phyloP scores from a whole-genome alignment of 2,888 invertebrate genomes.

The Lasioglossum calceatum region DNA sequence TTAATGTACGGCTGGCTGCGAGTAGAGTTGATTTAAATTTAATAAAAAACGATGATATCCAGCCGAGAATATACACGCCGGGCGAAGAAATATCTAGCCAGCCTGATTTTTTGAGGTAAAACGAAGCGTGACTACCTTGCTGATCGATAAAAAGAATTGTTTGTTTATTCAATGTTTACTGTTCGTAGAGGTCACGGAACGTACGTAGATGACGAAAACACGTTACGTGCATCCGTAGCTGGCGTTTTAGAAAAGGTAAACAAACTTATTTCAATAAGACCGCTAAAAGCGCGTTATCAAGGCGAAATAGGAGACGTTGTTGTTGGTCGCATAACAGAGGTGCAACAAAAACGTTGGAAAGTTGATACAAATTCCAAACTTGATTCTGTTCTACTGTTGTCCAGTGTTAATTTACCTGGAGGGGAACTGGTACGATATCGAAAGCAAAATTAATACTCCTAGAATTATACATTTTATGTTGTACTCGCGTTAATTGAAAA shows the following conservation, averaged over 20 bases:
- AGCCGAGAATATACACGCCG: conserved; percentile 91
- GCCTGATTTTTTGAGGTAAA: conserved; percentile 93
- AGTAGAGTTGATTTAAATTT: conserved; percentile 78
- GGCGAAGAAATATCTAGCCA: conserved; percentile 95
- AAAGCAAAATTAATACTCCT: neutral
- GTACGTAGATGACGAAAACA: conserved; percentile 92
- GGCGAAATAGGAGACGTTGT: conserved; percentile 99
- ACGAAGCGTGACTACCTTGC: neutral
- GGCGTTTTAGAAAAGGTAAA: conserved; percentile 98
- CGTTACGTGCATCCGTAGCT: conserved; percentile 96
- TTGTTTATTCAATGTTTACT: neutral
- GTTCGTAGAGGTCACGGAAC: conserved; percentile 96
- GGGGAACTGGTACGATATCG: conserved; percentile 92
- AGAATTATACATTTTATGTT: neutral
- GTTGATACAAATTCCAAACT: conserved; percentile 96
- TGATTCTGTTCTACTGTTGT: conserved; percentile 94
- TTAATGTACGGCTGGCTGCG: conserved; percentile 77
- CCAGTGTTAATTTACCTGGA: conserved; percentile 98
- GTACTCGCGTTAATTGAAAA: no score
- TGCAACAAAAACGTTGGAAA: conserved; percentile 97
- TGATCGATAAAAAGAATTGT: neutral
- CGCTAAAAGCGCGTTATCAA: conserved; percentile 95
- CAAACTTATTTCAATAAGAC: conserved; percentile 95
- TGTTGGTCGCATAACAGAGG: conserved; percentile 96
- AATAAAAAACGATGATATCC: conserved; percentile 85